phyloP scores from a whole-genome alignment of 2,888 invertebrate genomes.

The Drosophila meridiana region DNA sequence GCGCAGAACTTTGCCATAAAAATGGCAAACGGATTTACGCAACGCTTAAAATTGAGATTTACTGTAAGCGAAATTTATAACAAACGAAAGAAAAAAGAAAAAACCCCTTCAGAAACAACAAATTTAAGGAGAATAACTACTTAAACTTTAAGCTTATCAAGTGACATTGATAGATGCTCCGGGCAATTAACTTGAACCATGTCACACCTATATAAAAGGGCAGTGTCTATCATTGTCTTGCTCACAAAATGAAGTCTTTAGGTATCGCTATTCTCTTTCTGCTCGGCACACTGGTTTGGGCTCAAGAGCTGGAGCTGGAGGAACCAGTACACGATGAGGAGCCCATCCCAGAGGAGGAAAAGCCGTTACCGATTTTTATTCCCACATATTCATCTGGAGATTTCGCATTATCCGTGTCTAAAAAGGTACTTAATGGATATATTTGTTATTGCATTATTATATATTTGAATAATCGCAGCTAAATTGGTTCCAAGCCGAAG shows the following conservation, averaged over 20 bases:
- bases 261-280: slow-evolving; percentile 21
- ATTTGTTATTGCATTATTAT: neutral
- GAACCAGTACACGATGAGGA: neutral
- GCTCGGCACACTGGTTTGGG: slow-evolving; percentile 11
- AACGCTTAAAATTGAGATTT: slow-evolving; percentile 69
- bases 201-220: slow-evolving; percentile 36
- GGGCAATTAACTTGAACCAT: slow-evolving; percentile 33
- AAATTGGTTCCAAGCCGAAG: slow-evolving; percentile 40
- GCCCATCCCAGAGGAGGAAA: neutral
- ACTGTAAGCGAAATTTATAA: slow-evolving; percentile 61
- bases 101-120: slow-evolving; percentile 2
- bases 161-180: slow-evolving; percentile 52
- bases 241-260: slow-evolving; percentile 38
- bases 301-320: neutral
- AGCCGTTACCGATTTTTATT: slow-evolving; percentile 1
- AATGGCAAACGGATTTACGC: slow-evolving; percentile 67
- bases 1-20: slow-evolving; percentile 64
- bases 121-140: slow-evolving; percentile 33
- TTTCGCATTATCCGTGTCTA: neutral
- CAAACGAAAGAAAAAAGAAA: slow-evolving; percentile 20
- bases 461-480: slow-evolving; percentile 6
- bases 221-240: neutral
- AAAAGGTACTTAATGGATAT: neutral
- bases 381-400: neutral
- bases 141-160: slow-evolving; percentile 46